Evolutionary conservation across 2,113 vertebrate genomes (phyloP).

Genomic region (Clupea harengus): DNA sequence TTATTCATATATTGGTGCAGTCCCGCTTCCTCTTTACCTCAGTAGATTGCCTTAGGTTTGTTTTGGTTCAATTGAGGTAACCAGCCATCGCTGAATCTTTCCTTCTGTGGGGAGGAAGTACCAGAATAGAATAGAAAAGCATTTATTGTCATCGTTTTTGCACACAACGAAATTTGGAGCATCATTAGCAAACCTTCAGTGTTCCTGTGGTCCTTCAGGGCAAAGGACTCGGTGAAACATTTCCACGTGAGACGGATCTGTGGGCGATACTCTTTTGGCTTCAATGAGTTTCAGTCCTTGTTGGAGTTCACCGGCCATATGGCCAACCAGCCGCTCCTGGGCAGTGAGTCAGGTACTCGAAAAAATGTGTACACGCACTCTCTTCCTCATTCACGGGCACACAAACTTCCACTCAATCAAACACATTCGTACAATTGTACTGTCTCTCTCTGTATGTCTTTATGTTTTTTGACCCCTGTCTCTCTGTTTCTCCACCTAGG

Average conservation of each 20-base stretch:
- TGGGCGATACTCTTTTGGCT: slow-evolving; percentile 82
- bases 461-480: background rate
- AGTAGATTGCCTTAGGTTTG: background rate
- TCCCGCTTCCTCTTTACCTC: background rate
- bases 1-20: too few relatives aligned
- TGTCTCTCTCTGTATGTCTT: background rate
- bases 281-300: slow-evolving; percentile 84
- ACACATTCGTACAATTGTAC: background rate
- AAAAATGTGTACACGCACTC: background rate
- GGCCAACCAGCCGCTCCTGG: slow-evolving; percentile 93
- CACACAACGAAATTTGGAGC: too few relatives aligned
- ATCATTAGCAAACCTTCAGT: background rate
- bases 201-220: slow-evolving; percentile 66
- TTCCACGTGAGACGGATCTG: slow-evolving; percentile 82
- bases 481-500: slow-evolving; percentile 57
- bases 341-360: slow-evolving; percentile 87
- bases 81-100: background rate
- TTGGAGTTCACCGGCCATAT: slow-evolving; percentile 89
- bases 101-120: background rate
- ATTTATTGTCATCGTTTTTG: too few relatives aligned
- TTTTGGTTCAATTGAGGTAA: background rate
- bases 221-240: slow-evolving; percentile 95
- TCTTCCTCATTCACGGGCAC: background rate
- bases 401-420: background rate
- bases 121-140: too few relatives aligned